Evolutionary conservation across 2,888 invertebrate species (phyloP).

Genomic region (Calameuta idolon): DNA sequence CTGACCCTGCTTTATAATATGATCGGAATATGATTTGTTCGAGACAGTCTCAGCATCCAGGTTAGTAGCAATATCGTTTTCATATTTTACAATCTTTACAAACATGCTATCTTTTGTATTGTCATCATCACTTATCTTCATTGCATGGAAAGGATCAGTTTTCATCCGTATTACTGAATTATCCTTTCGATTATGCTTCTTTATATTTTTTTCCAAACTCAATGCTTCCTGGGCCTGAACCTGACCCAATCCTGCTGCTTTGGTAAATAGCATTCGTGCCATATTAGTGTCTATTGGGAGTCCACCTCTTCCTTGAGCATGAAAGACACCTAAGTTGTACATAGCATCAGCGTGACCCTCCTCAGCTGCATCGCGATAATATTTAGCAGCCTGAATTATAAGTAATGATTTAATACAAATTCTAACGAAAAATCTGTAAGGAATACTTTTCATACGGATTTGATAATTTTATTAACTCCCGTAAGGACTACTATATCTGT

Average conservation of each 20-base stretch:
- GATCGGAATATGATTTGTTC: constrained; percentile 16
- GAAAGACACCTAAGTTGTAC: constrained; percentile 78
- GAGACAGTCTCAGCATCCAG: constrained; percentile 12
- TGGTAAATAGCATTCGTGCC: constrained; percentile 70
- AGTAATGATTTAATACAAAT: constrained; percentile 5
- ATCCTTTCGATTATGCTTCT: constrained; percentile 9
- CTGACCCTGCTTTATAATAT: background rate
- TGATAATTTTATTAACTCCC: background rate
- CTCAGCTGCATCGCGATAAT: constrained; percentile 75
- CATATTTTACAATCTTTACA: constrained; percentile 9
- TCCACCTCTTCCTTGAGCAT: constrained; percentile 76
- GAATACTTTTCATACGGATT: background rate
- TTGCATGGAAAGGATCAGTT: background rate
- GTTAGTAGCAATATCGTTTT: constrained; percentile 3
- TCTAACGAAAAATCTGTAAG: background rate
- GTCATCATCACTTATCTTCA: background rate
- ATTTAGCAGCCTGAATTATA: constrained; percentile 72
- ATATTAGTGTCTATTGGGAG: constrained; percentile 68
- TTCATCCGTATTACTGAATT: no score
- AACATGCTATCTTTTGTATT: background rate
- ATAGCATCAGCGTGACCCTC: constrained; percentile 75
- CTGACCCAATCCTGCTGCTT: constrained; percentile 73
- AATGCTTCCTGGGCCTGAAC: constrained; percentile 71
- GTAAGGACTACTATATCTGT: no score
- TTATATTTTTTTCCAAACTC: constrained; percentile 41